These are phyloP conservation scores for Micromys minutus DNA, from an alignment of 2,113 vertebrate genomes.

Conservation along the genomic window DNA sequence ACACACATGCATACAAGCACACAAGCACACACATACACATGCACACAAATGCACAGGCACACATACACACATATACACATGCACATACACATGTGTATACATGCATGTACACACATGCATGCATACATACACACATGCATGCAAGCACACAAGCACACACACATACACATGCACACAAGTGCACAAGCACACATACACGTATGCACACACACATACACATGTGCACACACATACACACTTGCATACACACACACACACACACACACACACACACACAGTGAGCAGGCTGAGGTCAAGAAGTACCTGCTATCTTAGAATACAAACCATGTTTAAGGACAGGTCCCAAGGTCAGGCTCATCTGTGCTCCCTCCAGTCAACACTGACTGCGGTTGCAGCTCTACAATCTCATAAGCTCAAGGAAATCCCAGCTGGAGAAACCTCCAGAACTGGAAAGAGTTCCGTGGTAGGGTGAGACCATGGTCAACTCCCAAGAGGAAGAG, in stretches of 20 bases:
- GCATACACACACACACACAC: not conserved
- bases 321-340: not conserved
- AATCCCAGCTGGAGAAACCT: not conserved
- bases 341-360: not conserved
- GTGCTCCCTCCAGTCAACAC: not conserved
- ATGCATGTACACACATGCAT: too few species aligned
- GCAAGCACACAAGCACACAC: not conserved
- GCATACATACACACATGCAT: too few species aligned
- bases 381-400: too few species aligned
- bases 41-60: not conserved
- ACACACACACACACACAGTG: not conserved
- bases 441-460: not conserved
- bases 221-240: too few species aligned
- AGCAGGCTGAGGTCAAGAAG: not conserved
- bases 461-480: not conserved
- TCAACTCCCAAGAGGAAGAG: not conserved
- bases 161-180: accelerated
- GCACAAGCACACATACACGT: too few species aligned
- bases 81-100: too few species aligned
- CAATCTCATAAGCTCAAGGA: not conserved
- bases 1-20: not conserved
- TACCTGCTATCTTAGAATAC: not conserved
- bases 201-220: too few species aligned
- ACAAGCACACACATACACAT: not conserved
- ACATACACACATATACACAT: too few species aligned